Base-by-base conservation (phyloP, 1,140 invertebrate genomes). In the Oedothorax gibbosus region DNA sequence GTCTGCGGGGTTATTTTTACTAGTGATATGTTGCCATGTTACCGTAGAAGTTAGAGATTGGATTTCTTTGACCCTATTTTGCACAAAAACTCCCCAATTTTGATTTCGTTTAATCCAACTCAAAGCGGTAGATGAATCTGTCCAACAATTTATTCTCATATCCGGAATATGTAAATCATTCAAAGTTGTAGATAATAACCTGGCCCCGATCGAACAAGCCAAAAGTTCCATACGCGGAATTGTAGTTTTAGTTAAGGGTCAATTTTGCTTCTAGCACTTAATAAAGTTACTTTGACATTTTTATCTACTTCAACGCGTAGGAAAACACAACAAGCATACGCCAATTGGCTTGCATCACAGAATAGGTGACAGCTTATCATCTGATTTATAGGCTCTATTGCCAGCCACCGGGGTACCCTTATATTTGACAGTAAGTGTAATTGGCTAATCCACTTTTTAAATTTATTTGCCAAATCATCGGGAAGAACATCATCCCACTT, bases 51-150 rank as follows among this genome's bases (percentile, higher is more conserved):
- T 69, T 8, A 66, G 65, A 53, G 5, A 20, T n/a, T 50, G 14
- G 49, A 80, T 69, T 60, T 80, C 65, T 56, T 20, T 18, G 14
- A 68, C 64, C 6, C 65, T 10, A 10, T 80, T 80, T 50, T 77
- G 57, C 11, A 77, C 57, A 77, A 50, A 77, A 57, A 35, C 54
- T 7, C 21, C 14, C 15, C 60, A 77, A 9, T 50, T 57, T 60
- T 51, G 11, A n/a, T 77, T 21, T 20, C 18, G 9, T 7, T 56
- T n/a, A 20, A 75, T 50, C 54, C 10, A 75, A 75, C 15, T n/a
- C 20, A 75, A 56, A n/a, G 11, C 35, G 11, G 50, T 51, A 53
- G 53, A 57, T 12, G 9, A 75, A 21, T 60, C 54, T 18, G 54
- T 75, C n/a, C 54, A 60, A 68, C 65, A 68, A 68, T 20, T 35